Evolutionary conservation across 2,888 invertebrate genomes (phyloP), one percentile per base, ranked within the genome.

Genomic region (Nemurella pictetii): DNA sequence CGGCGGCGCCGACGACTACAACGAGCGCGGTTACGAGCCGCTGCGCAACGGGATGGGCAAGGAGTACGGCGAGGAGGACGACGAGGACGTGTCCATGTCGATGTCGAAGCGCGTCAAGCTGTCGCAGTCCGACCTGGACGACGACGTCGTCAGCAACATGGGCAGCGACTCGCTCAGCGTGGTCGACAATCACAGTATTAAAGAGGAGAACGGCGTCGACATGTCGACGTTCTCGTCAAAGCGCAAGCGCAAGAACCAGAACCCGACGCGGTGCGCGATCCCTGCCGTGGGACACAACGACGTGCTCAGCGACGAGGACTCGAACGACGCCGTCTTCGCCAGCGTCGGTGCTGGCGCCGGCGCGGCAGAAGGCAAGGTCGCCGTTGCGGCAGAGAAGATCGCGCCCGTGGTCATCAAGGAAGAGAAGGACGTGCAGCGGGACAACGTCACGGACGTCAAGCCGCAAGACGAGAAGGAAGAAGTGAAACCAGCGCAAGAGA

Each of bases 191-290:
- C 92, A 92, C 72, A 91, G 91, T 89, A 90, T 89, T 83, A 92
- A 90, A 74, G 92, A 92, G 83, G 92, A 92, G 87, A 92, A 92
- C 88, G 90, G 90, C 77, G 90, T 90, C 27, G 89, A 87, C 36
- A 80, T 83, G 25, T 73, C 86, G 7, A 84, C 84, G 4, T 85
- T 84, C 36, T 55, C 85, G 72, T 94, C 93, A 88, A 95, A 95
- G 89, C 92, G 97, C 84, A 98, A 98, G 90, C 92, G 97, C 32
- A 98, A 98, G 91, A 97, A 95, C 88, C 94, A 96, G 88, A 97
- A 97, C 89, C 97, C 97, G 0, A 96, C 95, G 0, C 93, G 96
- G 86, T 94, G 96, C 89, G 94, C 96, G n/a, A 90, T 93, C 81
- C 91, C 93, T 30, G 89, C 91, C 73, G 91, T 91, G 86, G 87